Percentiles rank a stretch among this genome's conserved stretches.
These are phyloP conservation scores for Gymnothorax javanicus DNA, from an alignment of 2,797 vertebrate species.

Conservation along the genomic window DNA sequence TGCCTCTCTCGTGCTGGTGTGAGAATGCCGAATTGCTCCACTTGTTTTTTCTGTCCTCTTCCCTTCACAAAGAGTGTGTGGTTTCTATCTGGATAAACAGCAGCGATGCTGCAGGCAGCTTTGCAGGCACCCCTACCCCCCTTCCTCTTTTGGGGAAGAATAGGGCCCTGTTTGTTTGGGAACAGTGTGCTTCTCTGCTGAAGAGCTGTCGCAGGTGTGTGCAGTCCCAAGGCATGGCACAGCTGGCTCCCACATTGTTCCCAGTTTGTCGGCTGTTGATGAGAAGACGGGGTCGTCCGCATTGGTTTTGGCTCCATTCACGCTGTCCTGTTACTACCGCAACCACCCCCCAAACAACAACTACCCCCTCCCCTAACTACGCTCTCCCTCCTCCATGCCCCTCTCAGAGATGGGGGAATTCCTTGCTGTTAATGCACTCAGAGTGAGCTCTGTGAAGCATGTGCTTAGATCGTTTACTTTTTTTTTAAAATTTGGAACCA, in stretches of 20 bases:
- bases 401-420: background rate
- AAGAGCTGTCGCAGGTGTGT: constrained; percentile 10
- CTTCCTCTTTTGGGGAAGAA: background rate
- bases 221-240: background rate
- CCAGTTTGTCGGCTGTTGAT: constrained; percentile 1
- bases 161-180: background rate
- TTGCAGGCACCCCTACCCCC: background rate
- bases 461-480: background rate
- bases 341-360: background rate
- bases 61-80: background rate
- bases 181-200: background rate
- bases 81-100: background rate
- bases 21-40: background rate
- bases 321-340: background rate
- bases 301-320: background rate
- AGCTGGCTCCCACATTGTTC: constrained; percentile 16
- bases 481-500: background rate
- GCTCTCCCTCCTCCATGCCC: background rate
- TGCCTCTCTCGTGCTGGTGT: constrained; percentile 34
- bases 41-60: constrained; percentile 21
- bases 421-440: background rate
- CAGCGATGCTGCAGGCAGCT: background rate
- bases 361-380: background rate
- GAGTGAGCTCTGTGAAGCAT: background rate
- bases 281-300: background rate